Conservation (phyloP, 2,888 invertebrate species). For the Brachyptera putata region DNA sequence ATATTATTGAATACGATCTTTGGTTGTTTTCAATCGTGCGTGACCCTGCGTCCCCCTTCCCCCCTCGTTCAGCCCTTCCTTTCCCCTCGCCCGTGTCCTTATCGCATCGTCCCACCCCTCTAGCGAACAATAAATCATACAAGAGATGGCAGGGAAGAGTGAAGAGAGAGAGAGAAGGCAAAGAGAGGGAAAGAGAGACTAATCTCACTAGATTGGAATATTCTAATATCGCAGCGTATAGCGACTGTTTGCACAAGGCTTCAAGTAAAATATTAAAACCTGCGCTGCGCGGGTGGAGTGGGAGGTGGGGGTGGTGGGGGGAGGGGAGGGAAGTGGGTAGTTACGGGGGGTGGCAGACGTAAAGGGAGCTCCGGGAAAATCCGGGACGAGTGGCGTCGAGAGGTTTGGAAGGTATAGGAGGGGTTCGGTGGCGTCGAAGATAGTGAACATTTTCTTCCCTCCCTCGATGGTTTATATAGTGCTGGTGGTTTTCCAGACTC, state of each 20-base stretch:
- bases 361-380: background rate
- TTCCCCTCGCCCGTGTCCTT: background rate
- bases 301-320: background rate
- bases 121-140: constrained; percentile 30
- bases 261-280: constrained; percentile 40
- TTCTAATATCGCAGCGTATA: constrained; percentile 38
- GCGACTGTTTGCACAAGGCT: constrained; percentile 38
- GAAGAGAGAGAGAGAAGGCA: background rate
- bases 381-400: constrained; percentile 6
- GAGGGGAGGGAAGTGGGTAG: background rate
- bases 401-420: background rate
- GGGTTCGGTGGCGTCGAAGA: background rate
- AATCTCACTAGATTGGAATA: constrained; percentile 38
- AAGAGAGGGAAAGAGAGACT: constrained; percentile 24
- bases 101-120: constrained; percentile 22
- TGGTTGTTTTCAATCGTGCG: constrained; percentile 1
- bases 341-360: background rate
- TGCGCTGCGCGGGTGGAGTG: constrained; percentile 28
- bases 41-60: background rate
- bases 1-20: constrained; percentile 8
- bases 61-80: background rate
- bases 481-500: background rate
- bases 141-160: constrained; percentile 25
- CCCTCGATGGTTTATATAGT: background rate
- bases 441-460: background rate